Percentiles rank a stretch among this genome's conserved stretches.
These are phyloP conservation scores for Eupithecia subfuscata DNA, from an alignment of 2,888 invertebrate species.

Conservation along the genomic window DNA sequence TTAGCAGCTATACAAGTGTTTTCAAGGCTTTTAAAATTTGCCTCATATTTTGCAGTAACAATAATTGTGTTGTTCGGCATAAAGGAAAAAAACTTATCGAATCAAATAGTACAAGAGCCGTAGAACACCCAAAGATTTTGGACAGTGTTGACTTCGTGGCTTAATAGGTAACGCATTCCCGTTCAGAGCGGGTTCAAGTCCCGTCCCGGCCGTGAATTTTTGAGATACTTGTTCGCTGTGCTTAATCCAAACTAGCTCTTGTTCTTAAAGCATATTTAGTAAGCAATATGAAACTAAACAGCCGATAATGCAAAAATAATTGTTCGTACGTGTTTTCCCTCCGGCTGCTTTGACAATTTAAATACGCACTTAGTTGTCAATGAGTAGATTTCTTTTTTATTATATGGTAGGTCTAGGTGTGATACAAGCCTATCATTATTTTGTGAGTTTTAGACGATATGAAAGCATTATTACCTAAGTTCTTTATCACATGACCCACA, in stretches of 20 bases:
- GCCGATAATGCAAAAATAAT: background rate
- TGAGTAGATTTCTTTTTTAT: background rate
- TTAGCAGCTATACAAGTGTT: constrained; percentile 15
- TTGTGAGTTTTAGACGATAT: background rate
- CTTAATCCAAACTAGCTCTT: too few relatives aligned
- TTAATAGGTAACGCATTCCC: too few relatives aligned
- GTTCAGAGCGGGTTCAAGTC: too few relatives aligned
- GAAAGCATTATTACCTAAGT: background rate
- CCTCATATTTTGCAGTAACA: background rate
- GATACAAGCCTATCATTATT: background rate
- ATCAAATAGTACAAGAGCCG: too few relatives aligned
- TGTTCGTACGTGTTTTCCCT: too few relatives aligned
- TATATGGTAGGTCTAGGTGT: too few relatives aligned
- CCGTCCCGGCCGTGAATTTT: too few relatives aligned
- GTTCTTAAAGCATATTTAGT: too few relatives aligned
- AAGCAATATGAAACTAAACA: too few relatives aligned
- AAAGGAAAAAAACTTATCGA: background rate
- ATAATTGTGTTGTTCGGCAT: background rate
- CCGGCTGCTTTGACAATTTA: background rate
- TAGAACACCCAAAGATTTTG: too few relatives aligned
- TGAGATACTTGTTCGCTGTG: too few relatives aligned
- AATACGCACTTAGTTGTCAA: background rate
- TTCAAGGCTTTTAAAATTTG: background rate
- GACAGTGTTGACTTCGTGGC: too few relatives aligned
- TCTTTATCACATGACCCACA: background rate